Base-by-base conservation (phyloP, 2,113 vertebrate species). In the Dasyurus viverrinus region DNA sequence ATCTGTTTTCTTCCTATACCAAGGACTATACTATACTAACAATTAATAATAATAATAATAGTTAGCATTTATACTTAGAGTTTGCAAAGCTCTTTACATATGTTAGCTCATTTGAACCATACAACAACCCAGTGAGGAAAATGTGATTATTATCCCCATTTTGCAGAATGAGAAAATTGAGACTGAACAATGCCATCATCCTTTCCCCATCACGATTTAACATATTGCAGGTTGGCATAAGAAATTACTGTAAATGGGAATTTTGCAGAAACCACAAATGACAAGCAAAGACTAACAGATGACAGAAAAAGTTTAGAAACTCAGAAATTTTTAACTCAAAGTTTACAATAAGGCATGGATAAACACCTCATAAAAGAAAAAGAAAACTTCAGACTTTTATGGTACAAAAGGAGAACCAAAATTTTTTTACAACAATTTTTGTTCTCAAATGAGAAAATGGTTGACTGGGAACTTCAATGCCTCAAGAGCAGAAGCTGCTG, bases 401-500 rank as follows among this genome's bases (percentile, higher is more conserved):
- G 9, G 26, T 27, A 57, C 10, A 27, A 30, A 60, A 60, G 26
- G 27, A 60, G 27, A 9, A 12, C 8, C 2, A 30, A 30, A 60
- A 0, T 30, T 60, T 30, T 60, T 60, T 60, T 27, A 60, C 57
- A 60, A 10, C 7, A 3, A 60, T 60, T 60, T 60, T 60, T 27
- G 7, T 98, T 99, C 98, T 99, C 98, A 8, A 99, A 99, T 0
- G 98, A 99, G 4, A 99, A 99, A 0, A 99, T 99, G 98, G 99
- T 99, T 93, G 99, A 99, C 98, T 0, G 99, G 99, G 98, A 99
- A 99, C 0, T 99, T 99, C 98, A 99, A 99, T 98, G 99, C 99
- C 0, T 98, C 99, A 1, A 1, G 99, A 99, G 97, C 99, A 99
- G 98, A 99, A 99, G 98, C 99, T 99, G 92, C 98, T 99, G 95